phyloP scores from a whole-genome alignment of 2,113 vertebrate genomes.

The Sceloporus undulatus region DNA sequence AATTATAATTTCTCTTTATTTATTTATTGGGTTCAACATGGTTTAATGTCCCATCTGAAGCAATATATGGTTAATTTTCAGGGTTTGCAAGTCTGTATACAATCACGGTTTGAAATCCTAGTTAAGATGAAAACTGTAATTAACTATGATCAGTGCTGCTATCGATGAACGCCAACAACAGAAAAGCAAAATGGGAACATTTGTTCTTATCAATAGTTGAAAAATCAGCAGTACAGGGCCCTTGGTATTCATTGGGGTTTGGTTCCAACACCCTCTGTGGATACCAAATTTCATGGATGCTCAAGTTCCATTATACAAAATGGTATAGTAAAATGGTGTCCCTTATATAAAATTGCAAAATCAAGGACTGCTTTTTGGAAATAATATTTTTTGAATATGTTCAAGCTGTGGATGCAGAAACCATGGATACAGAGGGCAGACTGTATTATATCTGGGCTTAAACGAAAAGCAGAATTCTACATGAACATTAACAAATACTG shows the following conservation, averaged over 20 bases:
- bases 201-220: background rate
- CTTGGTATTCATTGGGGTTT: no score
- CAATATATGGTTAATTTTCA: background rate
- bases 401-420: no score
- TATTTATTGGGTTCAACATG: background rate
- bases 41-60: background rate
- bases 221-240: background rate
- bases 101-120: no score
- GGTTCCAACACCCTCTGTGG: no score
- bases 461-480: background rate
- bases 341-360: no score
- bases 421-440: no score
- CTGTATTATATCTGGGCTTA: background rate
- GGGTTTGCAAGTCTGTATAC: background rate
- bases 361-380: no score
- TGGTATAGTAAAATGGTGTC: no score
- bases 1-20: background rate
- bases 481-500: background rate
- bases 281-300: no score
- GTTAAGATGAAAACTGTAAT: background rate
- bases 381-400: no score
- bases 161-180: background rate
- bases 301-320: no score
- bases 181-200: background rate
- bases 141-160: background rate